A percentile compares a stretch with the other conserved stretches of the same genome.
phyloP scores from a whole-genome alignment of 2,888 invertebrate species.

The Herminia tarsipennalis region DNA sequence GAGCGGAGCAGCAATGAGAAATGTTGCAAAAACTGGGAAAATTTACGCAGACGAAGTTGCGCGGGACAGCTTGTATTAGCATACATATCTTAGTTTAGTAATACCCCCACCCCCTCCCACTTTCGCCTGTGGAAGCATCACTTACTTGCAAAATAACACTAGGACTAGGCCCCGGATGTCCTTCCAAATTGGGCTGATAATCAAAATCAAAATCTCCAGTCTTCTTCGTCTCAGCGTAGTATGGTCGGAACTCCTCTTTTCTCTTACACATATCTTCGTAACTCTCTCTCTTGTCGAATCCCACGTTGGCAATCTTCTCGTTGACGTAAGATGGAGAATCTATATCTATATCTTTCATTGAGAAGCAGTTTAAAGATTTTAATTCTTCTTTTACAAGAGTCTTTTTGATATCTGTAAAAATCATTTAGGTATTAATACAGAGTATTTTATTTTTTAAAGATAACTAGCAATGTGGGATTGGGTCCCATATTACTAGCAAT shows the following conservation, averaged over 20 bases:
- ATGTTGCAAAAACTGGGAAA: too few relatives aligned
- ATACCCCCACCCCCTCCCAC: too few relatives aligned
- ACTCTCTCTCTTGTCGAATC: slow-evolving; percentile 65
- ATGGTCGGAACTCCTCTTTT: slow-evolving; percentile 55
- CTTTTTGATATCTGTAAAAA: slow-evolving; percentile 7
- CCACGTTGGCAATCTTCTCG: slow-evolving; percentile 67
- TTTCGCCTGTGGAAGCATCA: too few relatives aligned
- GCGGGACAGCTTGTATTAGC: too few relatives aligned
- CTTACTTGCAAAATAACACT: slow-evolving; percentile 93
- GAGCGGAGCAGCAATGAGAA: too few relatives aligned
- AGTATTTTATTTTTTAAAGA: too few relatives aligned
- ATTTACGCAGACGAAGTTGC: too few relatives aligned
- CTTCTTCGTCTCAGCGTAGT: slow-evolving; percentile 60
- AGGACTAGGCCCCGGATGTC: slow-evolving; percentile 97
- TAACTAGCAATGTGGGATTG: too few relatives aligned
- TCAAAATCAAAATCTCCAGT: slow-evolving; percentile 91
- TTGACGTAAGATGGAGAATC: slow-evolving; percentile 66
- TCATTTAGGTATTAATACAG: too few relatives aligned
- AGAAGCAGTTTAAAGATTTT: slow-evolving; percentile 71
- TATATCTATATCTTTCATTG: slow-evolving; percentile 78
- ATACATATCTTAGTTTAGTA: too few relatives aligned
- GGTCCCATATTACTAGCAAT: too few relatives aligned
- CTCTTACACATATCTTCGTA: slow-evolving; percentile 56
- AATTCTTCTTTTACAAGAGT: slow-evolving; percentile 52
- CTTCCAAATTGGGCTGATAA: slow-evolving; percentile 91